Conservation (phyloP, 53 echinoderm and acorn worm species). For the Glandiceps talaboti region DNA sequence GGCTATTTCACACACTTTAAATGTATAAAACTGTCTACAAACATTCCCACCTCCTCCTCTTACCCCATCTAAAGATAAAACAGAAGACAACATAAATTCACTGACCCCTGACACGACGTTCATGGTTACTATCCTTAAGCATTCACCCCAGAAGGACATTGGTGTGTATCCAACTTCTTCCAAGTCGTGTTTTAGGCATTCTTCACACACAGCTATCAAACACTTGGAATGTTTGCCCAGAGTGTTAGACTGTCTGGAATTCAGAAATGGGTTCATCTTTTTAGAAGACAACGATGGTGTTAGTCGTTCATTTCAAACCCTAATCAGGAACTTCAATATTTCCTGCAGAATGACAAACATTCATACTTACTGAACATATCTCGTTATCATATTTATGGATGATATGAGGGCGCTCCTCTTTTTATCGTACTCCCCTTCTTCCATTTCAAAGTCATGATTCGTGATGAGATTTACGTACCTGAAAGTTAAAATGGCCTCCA, state of each 20-base stretch:
- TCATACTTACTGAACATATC: not conserved
- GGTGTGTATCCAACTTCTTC: not conserved
- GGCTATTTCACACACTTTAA: too few relatives aligned
- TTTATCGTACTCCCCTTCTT: not conserved
- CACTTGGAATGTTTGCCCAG: not conserved
- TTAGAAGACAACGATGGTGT: too few relatives aligned
- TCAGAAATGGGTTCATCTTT: too few relatives aligned
- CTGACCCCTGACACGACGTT: not conserved
- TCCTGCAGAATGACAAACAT: too few relatives aligned
- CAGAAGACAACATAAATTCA: not conserved
- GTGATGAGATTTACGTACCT: not conserved
- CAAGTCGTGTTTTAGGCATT: not conserved
- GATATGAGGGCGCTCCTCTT: not conserved
- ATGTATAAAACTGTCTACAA: too few relatives aligned
- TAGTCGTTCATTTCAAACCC: too few relatives aligned
- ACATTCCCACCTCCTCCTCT: too few relatives aligned
- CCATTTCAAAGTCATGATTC: not conserved
- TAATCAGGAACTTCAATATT: too few relatives aligned
- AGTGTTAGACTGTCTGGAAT: not conserved
- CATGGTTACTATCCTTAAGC: not conserved
- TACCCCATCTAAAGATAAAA: too few relatives aligned
- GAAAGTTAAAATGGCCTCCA: not conserved
- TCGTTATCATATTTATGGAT: not conserved
- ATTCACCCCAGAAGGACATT: not conserved
- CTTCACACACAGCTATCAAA: not conserved